Base-by-base conservation (phyloP, 2,113 vertebrate species). In the Heliornis fulica region DNA sequence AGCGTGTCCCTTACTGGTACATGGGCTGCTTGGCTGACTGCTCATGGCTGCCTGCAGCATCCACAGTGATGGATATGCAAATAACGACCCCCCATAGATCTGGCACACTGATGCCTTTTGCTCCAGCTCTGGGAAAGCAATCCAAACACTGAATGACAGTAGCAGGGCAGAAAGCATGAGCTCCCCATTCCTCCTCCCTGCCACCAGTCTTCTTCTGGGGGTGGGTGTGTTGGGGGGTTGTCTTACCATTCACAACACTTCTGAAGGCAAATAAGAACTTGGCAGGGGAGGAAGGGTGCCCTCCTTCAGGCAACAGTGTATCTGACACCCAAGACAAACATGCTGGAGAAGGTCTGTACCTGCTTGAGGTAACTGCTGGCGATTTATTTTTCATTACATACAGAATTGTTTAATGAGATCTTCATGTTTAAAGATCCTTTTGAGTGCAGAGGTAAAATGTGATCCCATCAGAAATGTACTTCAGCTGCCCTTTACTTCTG, bases 31-130 rank as follows among this genome's bases (percentile, higher is more conserved):
- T 13, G 48, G 41, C 34, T 2, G 6, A 34, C 56, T 36, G 41
- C 64, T 5, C 6, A 7, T 4, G 31, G 26, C 26, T 48, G 34
- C 56, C 53, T 12, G 17, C 31, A 26, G 31, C 17, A 5, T 15
- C 41, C 26, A 15, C 34, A 28, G 21, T 2, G 4, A 11, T 4
- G 23, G 57, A 15, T 0, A 0, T 23, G 13, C 9, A 6, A 48
- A 9, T 36, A 54, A 32, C 50, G n/a, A 22, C 41, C 41, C n/a
- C n/a, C n/a, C 78, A 29, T 16, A 54, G 48, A 32, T 15, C 36
- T n/a, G 43, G 10, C 34, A 21, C 23, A 25, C 32, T 29, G n/a
- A 23, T 13, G 28, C 10, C 4, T 50, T 84, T 70, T 13, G 21
- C 50, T 71, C 36, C n/a, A 13, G 34, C 15, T n/a, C 51, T n/a